Base-by-base conservation (phyloP, 2,113 vertebrate genomes). In the Hippocampus mohnikei region DNA sequence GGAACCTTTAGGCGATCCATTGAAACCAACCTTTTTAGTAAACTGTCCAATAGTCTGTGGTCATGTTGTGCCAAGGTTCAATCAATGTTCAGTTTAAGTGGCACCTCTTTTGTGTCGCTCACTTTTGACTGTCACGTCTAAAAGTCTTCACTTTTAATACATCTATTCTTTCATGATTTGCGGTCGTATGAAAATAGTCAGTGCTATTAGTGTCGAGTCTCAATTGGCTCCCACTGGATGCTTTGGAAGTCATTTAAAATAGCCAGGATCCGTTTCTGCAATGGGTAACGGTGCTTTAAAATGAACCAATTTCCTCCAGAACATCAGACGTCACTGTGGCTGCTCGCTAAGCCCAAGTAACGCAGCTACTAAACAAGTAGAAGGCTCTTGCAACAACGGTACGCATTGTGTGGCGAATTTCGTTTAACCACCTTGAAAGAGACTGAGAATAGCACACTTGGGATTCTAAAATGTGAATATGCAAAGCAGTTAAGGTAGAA, bases 1-100 rank as follows among this genome's bases (percentile, higher is more conserved):
- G 82, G 89, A 90, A 92, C 88, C 82, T 81, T 67, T 71, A 55
- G 87, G 75, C 81, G 82, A 77, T 80, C 74, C 69, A 87, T 88
- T 86, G 83, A 88, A 84, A 84, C 50, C 3, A 80, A 63, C 55
- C 77, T 68, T 84, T 87, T 75, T 70, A 81, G 70, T 66, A 72
- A 83, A 76, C 76, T 83, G 75, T 71, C 77, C n/a, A 73, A 80
- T 81, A 74, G 67, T 74, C 74, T 55, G 62, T 61, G 77, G 21
- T 69, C 15, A n/a, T 64, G 40, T 64, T 64, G 21, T 64, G 62
- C 44, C 70, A 70, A 29, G 70, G 55, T 76, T 81, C 27, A 44
- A 12, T 66, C 70, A 67, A 48, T 68, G 59, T 74, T 81, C 23
- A 40, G 12, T 63, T 69, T n/a, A 76, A 25, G 61, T 46, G 48